Percentiles rank a stretch among this genome's conserved stretches.
These are phyloP conservation scores for Nomia melanderi DNA, from an alignment of 1,140 invertebrate species.

Conservation along the genomic window DNA sequence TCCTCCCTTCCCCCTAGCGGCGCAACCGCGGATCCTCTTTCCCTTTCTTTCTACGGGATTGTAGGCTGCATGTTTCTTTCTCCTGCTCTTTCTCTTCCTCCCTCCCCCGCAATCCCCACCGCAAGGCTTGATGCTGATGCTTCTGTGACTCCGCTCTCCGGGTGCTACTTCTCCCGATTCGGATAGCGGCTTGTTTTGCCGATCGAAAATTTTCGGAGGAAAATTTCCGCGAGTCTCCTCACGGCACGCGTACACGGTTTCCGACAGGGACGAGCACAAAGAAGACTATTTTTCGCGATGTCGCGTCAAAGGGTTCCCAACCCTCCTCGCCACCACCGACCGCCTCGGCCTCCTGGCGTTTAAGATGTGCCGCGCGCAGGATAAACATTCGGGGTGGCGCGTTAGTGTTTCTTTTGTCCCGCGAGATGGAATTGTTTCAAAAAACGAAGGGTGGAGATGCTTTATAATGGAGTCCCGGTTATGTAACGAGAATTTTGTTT, in stretches of 20 bases:
- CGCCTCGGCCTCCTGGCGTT: too few species aligned
- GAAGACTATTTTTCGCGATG: not conserved
- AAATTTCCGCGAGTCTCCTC: not conserved
- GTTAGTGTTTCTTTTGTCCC: too few species aligned
- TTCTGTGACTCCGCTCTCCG: conserved; percentile 32
- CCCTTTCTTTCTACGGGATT: conserved; percentile 45
- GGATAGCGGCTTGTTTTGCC: conserved; percentile 32
- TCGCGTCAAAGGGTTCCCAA: conserved; percentile 22
- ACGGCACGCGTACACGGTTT: conserved; percentile 4
- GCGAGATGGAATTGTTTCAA: too few species aligned
- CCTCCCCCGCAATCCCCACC: conserved; percentile 41
- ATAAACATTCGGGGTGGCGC: too few species aligned
- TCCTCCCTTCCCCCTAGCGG: not conserved
- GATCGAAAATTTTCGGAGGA: conserved; percentile 41
- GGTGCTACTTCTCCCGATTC: conserved; percentile 50
- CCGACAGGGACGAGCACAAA: not conserved
- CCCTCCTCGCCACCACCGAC: too few species aligned
- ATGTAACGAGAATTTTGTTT: too few species aligned
- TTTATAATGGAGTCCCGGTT: too few species aligned
- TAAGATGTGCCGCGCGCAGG: too few species aligned
- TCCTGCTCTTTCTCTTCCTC: conserved; percentile 17
- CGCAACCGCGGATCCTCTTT: conserved; percentile 5
- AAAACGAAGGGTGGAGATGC: too few species aligned
- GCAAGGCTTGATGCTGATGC: conserved; percentile 49
- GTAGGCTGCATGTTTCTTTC: conserved; percentile 35